Base-by-base conservation (phyloP, 2,113 vertebrate genomes). In the Ahaetulla prasina region DNA sequence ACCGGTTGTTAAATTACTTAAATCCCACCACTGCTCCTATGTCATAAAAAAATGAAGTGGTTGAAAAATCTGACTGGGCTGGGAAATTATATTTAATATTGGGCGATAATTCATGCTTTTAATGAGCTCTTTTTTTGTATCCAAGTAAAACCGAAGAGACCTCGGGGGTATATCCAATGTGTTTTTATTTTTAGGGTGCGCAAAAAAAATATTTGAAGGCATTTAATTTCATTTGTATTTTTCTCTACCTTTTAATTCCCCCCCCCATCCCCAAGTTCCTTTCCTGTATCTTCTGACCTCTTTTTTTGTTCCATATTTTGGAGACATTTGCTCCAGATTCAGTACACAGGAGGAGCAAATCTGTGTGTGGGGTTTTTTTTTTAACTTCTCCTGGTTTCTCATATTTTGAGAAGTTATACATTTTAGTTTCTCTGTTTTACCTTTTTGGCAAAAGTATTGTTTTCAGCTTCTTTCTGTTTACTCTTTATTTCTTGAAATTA, bases 71-170 rank as follows among this genome's bases (percentile, higher is more conserved):
- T 88, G 63, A 6, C 85, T 47, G 1, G 49, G 91, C 94, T 94
- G 89, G 87, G 57, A 93, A 88, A 57, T 87, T 91, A 80, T 91
- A 88, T 94, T 63, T 60, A 60, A 60, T 30, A 30, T 60, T n/a
- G 30, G 27, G 60, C 0, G 4, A 63, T 94, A 93, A 94, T 91
- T 55, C 20, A 74, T 95, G 89, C 80, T 89, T 80, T 96, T 92
- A 90, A 90, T 92, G 94, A 93, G 87, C 49, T 5, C 84, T 93
- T 57, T 60, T 60, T 94, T 94, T 86, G 91, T 94, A 93, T 92
- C 53, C 60, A 91, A 96, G 80, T 89, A 57, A 23, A 92, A 60
- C 94, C 89, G 45, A 95, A 45, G 68, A 39, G 20, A 54, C 87
- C 90, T 87, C 23, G 50, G 80, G 94, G 86, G 91, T 85, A 93